A percentile compares a stretch with the other conserved stretches of the same genome.
Conservation (phyloP, 2,797 vertebrate genomes). For the Bradypus variegatus region DNA sequence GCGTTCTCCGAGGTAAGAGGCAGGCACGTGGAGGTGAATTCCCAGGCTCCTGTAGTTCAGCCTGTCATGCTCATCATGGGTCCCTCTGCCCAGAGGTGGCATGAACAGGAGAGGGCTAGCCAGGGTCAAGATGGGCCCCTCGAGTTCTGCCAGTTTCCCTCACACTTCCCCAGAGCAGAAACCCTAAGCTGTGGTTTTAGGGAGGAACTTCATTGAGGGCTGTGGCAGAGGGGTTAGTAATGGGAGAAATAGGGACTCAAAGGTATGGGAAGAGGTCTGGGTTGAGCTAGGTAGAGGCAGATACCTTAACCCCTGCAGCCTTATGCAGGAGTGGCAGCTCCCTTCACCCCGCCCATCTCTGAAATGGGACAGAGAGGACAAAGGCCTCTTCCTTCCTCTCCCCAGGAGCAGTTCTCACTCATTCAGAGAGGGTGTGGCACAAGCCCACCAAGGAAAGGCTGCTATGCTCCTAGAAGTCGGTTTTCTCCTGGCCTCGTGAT, state of each 20-base stretch:
- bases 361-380: neutral
- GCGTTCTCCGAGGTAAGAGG: neutral
- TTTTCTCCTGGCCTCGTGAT: neutral
- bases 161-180: neutral
- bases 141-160: neutral
- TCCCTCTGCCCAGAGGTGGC: neutral
- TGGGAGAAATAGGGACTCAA: neutral
- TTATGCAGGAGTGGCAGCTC: neutral
- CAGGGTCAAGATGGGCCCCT: neutral
- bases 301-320: neutral
- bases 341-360: neutral
- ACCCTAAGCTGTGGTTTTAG: neutral
- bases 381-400: neutral
- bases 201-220: neutral
- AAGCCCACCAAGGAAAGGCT: neutral
- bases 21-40: neutral
- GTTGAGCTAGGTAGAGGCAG: neutral
- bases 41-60: neutral
- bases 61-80: neutral
- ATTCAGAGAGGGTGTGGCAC: neutral
- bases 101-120: neutral
- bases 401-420: neutral
- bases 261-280: neutral
- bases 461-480: rapidly evolving
- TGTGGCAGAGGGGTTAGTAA: rapidly evolving